Base-by-base conservation (phyloP, 2,797 vertebrate species). In the Acanthopagrus latus region DNA sequence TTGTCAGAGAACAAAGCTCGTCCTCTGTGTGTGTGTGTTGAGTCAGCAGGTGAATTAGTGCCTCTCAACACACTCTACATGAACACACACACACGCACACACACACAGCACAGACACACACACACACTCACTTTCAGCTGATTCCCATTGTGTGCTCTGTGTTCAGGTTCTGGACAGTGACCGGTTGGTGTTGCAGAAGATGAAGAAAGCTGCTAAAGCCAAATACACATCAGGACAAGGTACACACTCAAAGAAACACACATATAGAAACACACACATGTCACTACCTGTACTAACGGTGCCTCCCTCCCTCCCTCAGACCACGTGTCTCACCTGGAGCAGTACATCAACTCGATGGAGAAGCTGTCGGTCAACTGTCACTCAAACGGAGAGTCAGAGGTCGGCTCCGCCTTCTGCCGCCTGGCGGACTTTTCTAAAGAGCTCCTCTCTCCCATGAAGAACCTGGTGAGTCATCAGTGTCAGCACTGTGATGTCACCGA, bases 161-260 rank as follows among this genome's bases (percentile, higher is more conserved):
- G 55, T 76, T 43, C 65, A 96, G 96, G 92, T 89, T 64, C 86
- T 97, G 91, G 96, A 96, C 85, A 94, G 93, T 1, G 95, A 96
- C 87, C 90, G 95, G 48, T 81, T 93, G 74, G 91, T 96, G 47
- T 63, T 97, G 77, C 95, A 96, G 91, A 96, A 96, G 86, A 96
- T 96, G 95, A 97, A 95, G 90, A 97, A 96, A 94, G 94, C 95
- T 57, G 93, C 93, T 33, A 97, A 96, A 93, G 92, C 94, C 11
- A 96, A 96, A 83, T 93, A 95, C 60, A 77, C 85, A 54, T 94
- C 96, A 71, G 95, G 96, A 76, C 96, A 96, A 95, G 95, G 96
- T 96, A 87, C n/a, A 18, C 38, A 62, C 60, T 27, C n/a, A n/a
- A 46, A 48, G n/a, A 93, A 43, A 64, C 70, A 93, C 90, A 93